phyloP scores from a whole-genome alignment of 2,888 invertebrate genomes.

The Caenorhabditis sp. region DNA sequence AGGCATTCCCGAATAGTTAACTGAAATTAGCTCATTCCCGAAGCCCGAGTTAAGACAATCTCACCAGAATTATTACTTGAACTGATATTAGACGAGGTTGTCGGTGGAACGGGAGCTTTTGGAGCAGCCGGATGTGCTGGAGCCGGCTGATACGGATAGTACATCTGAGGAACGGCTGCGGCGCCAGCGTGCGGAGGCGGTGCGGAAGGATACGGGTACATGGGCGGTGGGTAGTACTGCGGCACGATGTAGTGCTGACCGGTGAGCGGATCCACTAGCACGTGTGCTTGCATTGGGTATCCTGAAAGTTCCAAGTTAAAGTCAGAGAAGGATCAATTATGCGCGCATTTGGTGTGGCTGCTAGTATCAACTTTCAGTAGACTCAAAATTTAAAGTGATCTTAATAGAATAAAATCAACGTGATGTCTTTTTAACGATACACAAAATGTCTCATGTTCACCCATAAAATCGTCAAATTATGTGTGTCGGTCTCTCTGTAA shows the following conservation, averaged over 20 bases:
- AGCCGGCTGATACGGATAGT: constrained; percentile 53
- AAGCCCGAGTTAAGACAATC: no score
- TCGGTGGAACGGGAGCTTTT: constrained; percentile 12
- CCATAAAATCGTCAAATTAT: constrained; percentile 49
- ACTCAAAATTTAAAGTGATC: constrained; percentile 23
- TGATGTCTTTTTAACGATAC: constrained; percentile 46
- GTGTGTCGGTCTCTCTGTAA: constrained; percentile 23
- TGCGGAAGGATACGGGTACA: constrained; percentile 63
- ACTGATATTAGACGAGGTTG: constrained; percentile 8
- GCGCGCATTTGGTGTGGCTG: no score
- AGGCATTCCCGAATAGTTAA: constrained; percentile 41
- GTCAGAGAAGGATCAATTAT: no score
- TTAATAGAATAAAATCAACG: constrained; percentile 34
- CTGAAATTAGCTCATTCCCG: no score
- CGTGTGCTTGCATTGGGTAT: constrained; percentile 64
- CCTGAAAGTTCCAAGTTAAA: no score
- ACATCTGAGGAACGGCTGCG: constrained; percentile 40
- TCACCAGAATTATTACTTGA: constrained; percentile 23
- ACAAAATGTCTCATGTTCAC: constrained; percentile 50
- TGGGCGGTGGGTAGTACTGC: constrained; percentile 64
- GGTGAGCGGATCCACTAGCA: constrained; percentile 64
- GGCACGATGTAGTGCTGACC: constrained; percentile 69
- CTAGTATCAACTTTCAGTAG: no score
- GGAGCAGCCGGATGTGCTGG: constrained; percentile 8
- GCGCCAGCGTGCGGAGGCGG: constrained; percentile 39